Percentiles rank a stretch among this genome's conserved stretches.
These are phyloP conservation scores for Neotragus pygmaeus DNA, from an alignment of 2,113 vertebrate species.

Conservation along the genomic window DNA sequence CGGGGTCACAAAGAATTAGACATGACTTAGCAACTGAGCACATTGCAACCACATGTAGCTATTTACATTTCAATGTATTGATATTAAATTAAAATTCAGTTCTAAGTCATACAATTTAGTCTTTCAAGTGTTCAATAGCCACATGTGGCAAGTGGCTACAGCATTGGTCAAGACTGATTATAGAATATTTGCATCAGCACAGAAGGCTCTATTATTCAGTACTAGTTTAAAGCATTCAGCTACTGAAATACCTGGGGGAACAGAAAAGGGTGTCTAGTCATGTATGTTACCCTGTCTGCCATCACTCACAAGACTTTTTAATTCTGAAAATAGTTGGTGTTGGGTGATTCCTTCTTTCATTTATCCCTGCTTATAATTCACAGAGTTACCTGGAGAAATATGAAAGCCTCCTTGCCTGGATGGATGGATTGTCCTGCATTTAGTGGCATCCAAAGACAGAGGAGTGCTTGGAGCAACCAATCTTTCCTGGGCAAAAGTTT, in stretches of 20 bases:
- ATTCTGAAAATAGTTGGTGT: background rate
- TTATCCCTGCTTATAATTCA: conserved; percentile 32
- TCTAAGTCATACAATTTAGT: background rate
- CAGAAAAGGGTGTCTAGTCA: background rate
- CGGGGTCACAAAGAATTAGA: background rate
- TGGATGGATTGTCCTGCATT: background rate
- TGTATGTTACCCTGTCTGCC: background rate
- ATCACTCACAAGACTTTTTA: background rate
- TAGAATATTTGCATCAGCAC: background rate
- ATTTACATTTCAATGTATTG: background rate
- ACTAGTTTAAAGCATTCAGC: background rate
- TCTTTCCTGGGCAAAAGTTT: conserved; percentile 52
- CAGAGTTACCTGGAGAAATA: conserved; percentile 23
- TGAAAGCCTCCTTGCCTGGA: background rate
- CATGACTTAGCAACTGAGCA: background rate
- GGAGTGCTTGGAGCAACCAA: background rate
- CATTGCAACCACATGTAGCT: background rate
- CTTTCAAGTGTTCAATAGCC: background rate
- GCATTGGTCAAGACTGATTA: background rate
- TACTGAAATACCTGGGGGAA: background rate
- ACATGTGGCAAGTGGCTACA: background rate
- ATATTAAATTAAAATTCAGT: background rate
- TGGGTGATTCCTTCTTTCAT: background rate
- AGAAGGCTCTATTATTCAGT: background rate
- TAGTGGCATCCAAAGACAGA: conserved; percentile 24